A percentile compares a stretch with the other conserved stretches of the same genome.
Conservation (phyloP, 2,113 vertebrate species). For the Rhinopomastus cyanomelas region DNA sequence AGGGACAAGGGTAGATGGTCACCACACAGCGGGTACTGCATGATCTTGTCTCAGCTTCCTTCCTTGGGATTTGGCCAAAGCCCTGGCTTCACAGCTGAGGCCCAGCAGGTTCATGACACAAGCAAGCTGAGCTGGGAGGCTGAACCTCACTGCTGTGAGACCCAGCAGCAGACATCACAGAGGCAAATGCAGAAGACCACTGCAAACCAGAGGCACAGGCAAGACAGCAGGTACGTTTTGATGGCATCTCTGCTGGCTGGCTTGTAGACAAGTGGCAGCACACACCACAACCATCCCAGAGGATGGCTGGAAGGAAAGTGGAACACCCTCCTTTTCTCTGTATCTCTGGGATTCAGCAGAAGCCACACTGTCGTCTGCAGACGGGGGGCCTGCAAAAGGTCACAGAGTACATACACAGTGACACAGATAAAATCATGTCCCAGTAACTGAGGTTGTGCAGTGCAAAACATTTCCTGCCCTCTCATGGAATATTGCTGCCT, state of each 20-base stretch:
- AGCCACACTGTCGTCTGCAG: background rate
- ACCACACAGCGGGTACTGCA: accelerated
- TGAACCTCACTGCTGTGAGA: background rate
- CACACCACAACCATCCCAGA: background rate
- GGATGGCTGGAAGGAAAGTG: background rate
- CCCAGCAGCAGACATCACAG: background rate
- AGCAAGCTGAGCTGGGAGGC: background rate
- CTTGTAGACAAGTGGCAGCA: background rate
- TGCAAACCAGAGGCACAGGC: background rate
- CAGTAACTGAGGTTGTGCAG: background rate
- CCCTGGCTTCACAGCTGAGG: background rate
- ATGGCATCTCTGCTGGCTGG: background rate
- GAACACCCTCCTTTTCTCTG: background rate
- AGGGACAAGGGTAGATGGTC: too few relatives aligned
- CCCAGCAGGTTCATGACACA: background rate
- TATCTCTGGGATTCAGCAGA: background rate
- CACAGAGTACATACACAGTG: background rate
- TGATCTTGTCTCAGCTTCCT: accelerated
- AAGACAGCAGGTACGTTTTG: background rate
- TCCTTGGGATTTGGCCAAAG: accelerated
- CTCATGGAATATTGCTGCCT: background rate
- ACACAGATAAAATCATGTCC: background rate
- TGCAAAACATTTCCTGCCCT: background rate
- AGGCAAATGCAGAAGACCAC: background rate
- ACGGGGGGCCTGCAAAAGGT: background rate